Percentiles rank a stretch among this genome's conserved stretches.
Conservation (phyloP, 2,113 vertebrate species). For the Thomomys bottae region DNA sequence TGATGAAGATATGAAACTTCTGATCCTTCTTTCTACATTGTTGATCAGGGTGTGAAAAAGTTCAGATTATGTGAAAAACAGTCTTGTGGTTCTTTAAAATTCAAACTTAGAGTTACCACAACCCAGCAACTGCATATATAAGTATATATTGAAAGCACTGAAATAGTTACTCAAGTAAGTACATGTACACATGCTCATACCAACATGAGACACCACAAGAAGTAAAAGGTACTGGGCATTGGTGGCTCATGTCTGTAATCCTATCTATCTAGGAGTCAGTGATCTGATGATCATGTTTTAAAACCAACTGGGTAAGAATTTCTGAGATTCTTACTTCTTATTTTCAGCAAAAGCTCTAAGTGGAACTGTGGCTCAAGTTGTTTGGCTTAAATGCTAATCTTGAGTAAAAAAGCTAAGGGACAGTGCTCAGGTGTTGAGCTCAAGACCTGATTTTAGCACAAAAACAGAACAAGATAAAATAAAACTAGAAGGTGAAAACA, state of each 20-base stretch:
- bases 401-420: no score
- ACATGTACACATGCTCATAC: neutral
- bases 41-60: neutral
- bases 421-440: no score
- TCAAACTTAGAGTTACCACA: neutral
- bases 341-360: no score
- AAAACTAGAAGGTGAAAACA: neutral
- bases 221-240: neutral
- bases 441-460: no score
- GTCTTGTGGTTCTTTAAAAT: neutral
- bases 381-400: no score
- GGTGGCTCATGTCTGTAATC: no score
- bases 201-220: neutral
- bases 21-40: neutral
- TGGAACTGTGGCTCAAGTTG: no score
- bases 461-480: neutral
- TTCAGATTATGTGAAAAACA: conserved; percentile 24
- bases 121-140: neutral
- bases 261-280: no score
- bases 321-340: no score
- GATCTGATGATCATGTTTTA: no score
- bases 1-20: conserved; percentile 17
- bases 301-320: no score
- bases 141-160: neutral
- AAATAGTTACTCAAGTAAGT: conserved; percentile 24